Percentiles rank a stretch among this genome's conserved stretches.
These are phyloP conservation scores for Eidolon helvum DNA, from an alignment of 2,113 vertebrate genomes.

Conservation along the genomic window DNA sequence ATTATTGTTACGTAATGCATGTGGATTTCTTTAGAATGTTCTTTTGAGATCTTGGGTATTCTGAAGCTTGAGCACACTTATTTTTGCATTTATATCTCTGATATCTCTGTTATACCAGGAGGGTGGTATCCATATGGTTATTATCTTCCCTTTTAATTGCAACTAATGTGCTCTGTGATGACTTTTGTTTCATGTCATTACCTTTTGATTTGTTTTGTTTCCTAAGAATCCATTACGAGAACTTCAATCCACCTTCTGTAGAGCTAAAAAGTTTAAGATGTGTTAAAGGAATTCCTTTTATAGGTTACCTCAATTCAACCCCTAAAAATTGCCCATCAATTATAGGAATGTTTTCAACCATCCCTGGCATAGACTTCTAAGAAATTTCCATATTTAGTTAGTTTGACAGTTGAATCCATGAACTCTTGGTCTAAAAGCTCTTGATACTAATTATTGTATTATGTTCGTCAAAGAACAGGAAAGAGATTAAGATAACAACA, in stretches of 20 bases:
- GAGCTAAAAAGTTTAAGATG: slow-evolving; percentile 21
- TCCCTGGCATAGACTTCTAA: slow-evolving; percentile 8
- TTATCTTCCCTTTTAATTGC: background rate
- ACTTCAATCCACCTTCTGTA: background rate
- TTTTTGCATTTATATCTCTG: background rate
- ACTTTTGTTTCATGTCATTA: slow-evolving; percentile 26
- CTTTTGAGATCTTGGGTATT: background rate
- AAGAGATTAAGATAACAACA: slow-evolving; percentile 58
- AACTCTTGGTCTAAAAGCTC: slow-evolving; percentile 45
- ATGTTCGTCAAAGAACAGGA: slow-evolving; percentile 54
- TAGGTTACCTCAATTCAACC: background rate
- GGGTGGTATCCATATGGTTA: background rate
- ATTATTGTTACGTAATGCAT: background rate
- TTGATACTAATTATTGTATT: slow-evolving; percentile 62
- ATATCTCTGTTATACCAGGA: background rate
- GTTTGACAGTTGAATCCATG: slow-evolving; percentile 44
- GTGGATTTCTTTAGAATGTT: background rate
- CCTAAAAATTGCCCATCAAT: background rate
- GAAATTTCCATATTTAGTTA: slow-evolving; percentile 34
- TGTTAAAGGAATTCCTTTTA: slow-evolving; percentile 28
- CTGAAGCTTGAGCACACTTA: background rate
- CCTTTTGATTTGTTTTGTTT: slow-evolving; percentile 52
- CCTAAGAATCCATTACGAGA: background rate
- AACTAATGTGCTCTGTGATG: background rate
- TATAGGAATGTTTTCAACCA: background rate